Evolutionary conservation across 2,888 invertebrate species (phyloP).

Genomic region (Temnothorax rugatulus): DNA sequence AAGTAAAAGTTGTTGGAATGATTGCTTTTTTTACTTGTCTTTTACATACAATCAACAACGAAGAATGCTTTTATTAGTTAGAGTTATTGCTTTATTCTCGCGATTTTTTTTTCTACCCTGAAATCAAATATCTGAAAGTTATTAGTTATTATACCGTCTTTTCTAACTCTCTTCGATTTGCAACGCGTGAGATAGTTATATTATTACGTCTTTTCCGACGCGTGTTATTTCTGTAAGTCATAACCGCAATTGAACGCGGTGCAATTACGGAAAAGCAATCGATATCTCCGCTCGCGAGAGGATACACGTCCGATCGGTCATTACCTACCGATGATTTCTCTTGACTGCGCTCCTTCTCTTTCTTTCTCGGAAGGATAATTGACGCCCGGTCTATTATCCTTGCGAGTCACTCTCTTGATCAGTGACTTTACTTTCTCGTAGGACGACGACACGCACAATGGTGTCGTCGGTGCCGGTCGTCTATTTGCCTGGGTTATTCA

Average conservation of each 20-base stretch:
- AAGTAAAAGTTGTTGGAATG: neutral
- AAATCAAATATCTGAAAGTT: neutral
- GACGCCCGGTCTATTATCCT: constrained; percentile 65
- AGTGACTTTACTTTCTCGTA: constrained; percentile 57
- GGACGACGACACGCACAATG: constrained; percentile 57
- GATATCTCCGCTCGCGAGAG: constrained; percentile 10
- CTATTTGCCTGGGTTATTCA: constrained; percentile 57
- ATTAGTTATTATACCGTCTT: neutral
- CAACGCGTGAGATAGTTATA: constrained; percentile 4
- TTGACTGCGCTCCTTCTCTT: constrained; percentile 34
- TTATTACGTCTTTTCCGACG: neutral
- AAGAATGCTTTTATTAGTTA: neutral
- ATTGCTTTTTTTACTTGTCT: neutral
- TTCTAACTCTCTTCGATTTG: neutral
- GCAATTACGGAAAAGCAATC: constrained; percentile 33
- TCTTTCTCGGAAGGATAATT: constrained; percentile 62
- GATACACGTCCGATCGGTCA: constrained; percentile 19
- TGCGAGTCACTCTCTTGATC: constrained; percentile 53
- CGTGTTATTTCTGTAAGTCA: constrained; percentile 17
- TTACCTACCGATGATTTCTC: constrained; percentile 18
- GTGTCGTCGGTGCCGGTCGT: constrained; percentile 17
- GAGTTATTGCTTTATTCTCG: neutral
- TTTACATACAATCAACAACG: neutral
- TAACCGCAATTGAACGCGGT: constrained; percentile 15
- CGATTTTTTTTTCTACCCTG: neutral